Evolutionary conservation across 37 sponge, comb jelly and placozoan genomes (phyloP).

Genomic region (Eunapius fragilis): DNA sequence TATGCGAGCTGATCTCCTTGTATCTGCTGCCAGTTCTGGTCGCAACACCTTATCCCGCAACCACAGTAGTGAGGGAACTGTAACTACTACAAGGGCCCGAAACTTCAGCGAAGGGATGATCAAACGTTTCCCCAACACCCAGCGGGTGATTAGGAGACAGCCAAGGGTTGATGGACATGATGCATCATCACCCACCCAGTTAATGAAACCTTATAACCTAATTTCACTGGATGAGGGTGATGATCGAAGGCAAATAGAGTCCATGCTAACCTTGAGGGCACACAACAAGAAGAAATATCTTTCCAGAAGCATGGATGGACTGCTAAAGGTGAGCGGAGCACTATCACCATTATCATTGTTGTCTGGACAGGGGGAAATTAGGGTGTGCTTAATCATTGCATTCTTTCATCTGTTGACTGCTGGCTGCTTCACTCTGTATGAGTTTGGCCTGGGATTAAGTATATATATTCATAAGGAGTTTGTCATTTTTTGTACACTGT

Average conservation of each 20-base stretch:
- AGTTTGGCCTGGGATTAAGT: too few relatives aligned
- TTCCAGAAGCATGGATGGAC: constrained; percentile 33
- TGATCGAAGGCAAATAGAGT: background rate
- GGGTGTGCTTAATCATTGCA: too few relatives aligned
- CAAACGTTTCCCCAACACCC: background rate
- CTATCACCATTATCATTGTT: too few relatives aligned
- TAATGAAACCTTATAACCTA: too few relatives aligned
- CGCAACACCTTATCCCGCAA: too few relatives aligned
- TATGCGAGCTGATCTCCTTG: constrained; percentile 66
- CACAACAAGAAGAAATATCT: constrained; percentile 31
- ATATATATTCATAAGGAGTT: too few relatives aligned
- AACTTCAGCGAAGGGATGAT: constrained; percentile 23
- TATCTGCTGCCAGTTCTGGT: background rate
- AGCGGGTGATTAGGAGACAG: background rate
- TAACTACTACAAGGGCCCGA: background rate
- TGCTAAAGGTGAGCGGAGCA: constrained; percentile 30
- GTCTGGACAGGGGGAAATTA: too few relatives aligned
- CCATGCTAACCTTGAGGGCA: background rate
- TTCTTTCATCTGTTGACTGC: too few relatives aligned
- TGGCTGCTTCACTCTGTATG: too few relatives aligned
- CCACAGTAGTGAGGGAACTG: too few relatives aligned
- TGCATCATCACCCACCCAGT: too few relatives aligned
- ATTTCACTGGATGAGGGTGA: constrained; percentile 24
- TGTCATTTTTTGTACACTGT: too few relatives aligned
- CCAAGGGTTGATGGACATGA: background rate